A percentile compares a stretch with the other conserved stretches of the same genome.
Conservation (phyloP, 2,113 vertebrate genomes). For the Proterorhinus semilunaris region DNA sequence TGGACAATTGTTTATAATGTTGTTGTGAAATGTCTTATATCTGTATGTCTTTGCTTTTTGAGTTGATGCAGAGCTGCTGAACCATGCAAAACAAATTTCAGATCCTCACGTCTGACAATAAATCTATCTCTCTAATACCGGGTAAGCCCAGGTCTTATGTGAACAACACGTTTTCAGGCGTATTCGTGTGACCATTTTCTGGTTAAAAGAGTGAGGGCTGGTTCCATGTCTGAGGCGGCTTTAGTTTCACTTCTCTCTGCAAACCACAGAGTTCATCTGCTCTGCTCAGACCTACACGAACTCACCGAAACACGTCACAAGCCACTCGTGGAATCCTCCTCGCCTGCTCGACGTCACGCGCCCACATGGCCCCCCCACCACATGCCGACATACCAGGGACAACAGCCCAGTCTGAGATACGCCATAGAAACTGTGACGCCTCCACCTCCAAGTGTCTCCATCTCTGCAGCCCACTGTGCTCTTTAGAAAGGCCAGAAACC, state of each 20-base stretch:
- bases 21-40: too few relatives aligned
- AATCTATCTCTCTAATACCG: too few relatives aligned
- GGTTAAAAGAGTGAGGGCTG: slow-evolving; percentile 25
- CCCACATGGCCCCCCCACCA: slow-evolving; percentile 41
- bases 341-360: slow-evolving; percentile 56
- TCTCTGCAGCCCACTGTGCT: slow-evolving; percentile 32
- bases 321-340: slow-evolving; percentile 66
- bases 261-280: slow-evolving; percentile 35
- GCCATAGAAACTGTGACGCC: slow-evolving; percentile 54
- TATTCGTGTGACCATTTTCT: slow-evolving; percentile 25
- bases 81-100: too few relatives aligned
- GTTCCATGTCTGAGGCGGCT: slow-evolving; percentile 37
- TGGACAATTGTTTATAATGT: too few relatives aligned
- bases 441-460: slow-evolving; percentile 39
- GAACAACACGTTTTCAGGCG: slow-evolving; percentile 10
- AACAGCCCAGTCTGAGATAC: slow-evolving; percentile 34
- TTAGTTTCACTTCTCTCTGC: slow-evolving; percentile 72
- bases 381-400: slow-evolving; percentile 33
- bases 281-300: slow-evolving; percentile 14
- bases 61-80: too few relatives aligned
- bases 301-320: slow-evolving; percentile 48
- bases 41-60: too few relatives aligned
- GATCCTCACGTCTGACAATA: too few relatives aligned
- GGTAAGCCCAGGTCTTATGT: neutral
- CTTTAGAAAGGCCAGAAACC: slow-evolving; percentile 17